Base-by-base conservation (phyloP, 2,797 vertebrate species). In the Sebastiscus albofasciatus region DNA sequence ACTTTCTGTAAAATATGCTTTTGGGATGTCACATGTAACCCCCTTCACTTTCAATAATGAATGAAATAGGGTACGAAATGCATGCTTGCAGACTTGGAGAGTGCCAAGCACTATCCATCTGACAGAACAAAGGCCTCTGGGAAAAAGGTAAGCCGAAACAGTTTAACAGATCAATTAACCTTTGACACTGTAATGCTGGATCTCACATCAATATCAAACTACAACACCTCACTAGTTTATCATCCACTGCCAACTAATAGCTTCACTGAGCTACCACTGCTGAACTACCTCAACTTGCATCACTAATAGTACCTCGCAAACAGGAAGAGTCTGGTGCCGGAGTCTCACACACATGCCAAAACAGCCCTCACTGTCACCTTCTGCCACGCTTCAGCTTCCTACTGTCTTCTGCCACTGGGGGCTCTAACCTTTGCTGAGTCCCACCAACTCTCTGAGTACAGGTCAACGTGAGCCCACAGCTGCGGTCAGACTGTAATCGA, bases 371-470 rank as follows among this genome's bases (percentile, higher is more conserved):
- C 26, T 64, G 36, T 64, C 65, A 34, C 58, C 52, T 71, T 58
- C 58, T 77, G 61, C 68, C 24, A 22, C 1, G 4, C 56, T 80
- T 27, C 9, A 52, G 49, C 74, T 24, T 65, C 13, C 52, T 29
- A 20, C 67, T 68, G 7, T 65, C 58, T 39, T 55, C 68, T 86
- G 72, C 66, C 65, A 60, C 52, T 6, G 64, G 31, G 14, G 59
- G 75, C 64, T 70, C 62, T 46, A 62, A 85, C 83, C 83, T 85
- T 67, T 64, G 34, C 67, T 20, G n/a, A 33, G 58, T 54, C 22
- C 42, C 42, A 79, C 39, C 29, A 60, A 16, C 72, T 72, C 34
- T 67, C 66, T 69, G 54, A 78, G 18, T 33, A 29, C 34, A 60
- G 70, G 77, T 67, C 83, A 67, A 64, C 14, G 9, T 24, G 29